These are phyloP conservation scores for Perca fluviatilis DNA, from an alignment of 2,113 vertebrate genomes.

Conservation along the genomic window DNA sequence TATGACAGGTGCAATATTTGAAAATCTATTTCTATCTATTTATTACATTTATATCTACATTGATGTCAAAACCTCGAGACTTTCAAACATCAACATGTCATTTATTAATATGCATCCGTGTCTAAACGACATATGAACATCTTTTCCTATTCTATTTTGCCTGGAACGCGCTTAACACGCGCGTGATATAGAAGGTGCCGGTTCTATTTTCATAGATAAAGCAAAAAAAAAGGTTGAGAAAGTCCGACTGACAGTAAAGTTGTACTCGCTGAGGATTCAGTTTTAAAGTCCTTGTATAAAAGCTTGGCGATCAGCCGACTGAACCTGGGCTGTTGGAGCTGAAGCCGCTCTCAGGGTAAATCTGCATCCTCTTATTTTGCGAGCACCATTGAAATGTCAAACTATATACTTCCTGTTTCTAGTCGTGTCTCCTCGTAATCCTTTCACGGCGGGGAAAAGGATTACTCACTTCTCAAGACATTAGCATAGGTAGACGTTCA, in stretches of 20 bases:
- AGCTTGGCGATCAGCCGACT: not conserved
- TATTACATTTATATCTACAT: too few relatives aligned
- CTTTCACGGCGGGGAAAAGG: constrained; percentile 16
- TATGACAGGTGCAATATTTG: too few relatives aligned
- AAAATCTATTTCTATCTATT: too few relatives aligned
- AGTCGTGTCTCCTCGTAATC: constrained; percentile 22
- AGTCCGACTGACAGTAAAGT: not conserved
- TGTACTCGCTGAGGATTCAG: not conserved
- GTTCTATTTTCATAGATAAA: too few relatives aligned
- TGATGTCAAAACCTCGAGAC: too few relatives aligned
- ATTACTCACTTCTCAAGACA: constrained; percentile 26
- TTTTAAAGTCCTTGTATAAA: not conserved
- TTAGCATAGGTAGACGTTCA: constrained; percentile 30
- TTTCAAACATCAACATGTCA: too few relatives aligned
- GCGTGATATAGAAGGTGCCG: too few relatives aligned
- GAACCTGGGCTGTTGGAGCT: not conserved
- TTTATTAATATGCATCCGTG: too few relatives aligned
- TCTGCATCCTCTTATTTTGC: constrained; percentile 27
- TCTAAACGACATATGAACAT: too few relatives aligned
- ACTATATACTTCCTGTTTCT: constrained; percentile 33
- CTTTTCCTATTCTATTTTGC: too few relatives aligned
- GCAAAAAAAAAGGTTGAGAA: not conserved
- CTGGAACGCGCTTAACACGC: too few relatives aligned
- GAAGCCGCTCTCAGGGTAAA: constrained; percentile 12
- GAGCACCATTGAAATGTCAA: constrained; percentile 28